phyloP scores from a whole-genome alignment of 2,888 invertebrate species.

The Erebia ligea region DNA sequence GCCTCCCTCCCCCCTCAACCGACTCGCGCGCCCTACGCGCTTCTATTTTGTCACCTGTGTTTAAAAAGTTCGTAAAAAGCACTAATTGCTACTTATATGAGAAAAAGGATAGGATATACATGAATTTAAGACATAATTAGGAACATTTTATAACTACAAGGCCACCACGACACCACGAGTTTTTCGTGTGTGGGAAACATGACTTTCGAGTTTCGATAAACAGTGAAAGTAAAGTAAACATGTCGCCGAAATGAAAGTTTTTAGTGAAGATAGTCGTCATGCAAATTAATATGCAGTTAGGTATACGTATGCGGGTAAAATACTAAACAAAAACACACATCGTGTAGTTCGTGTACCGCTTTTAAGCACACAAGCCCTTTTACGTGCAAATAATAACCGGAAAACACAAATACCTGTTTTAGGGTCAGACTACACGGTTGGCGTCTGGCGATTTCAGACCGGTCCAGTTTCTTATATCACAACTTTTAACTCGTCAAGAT shows the following conservation, averaged over 20 bases:
- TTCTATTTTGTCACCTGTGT: conserved; percentile 49
- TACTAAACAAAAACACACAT: conserved; percentile 7
- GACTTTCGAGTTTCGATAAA: conserved; percentile 18
- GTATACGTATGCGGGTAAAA: neutral
- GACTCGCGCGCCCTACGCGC: conserved; percentile 46
- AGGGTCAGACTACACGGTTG: neutral
- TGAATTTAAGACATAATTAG: neutral
- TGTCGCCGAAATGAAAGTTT: conserved; percentile 23
- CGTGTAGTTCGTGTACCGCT: conserved; percentile 2
- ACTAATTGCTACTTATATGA: conserved; percentile 2
- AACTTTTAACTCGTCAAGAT: neutral
- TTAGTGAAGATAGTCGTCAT: conserved; percentile 12
- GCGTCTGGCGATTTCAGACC: neutral
- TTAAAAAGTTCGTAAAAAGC: conserved; percentile 42
- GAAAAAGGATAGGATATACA: neutral
- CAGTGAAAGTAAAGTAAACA: conserved; percentile 20
- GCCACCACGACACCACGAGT: neutral
- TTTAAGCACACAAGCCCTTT: conserved; percentile 6
- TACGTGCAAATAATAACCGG: conserved; percentile 24
- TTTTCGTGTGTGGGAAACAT: neutral
- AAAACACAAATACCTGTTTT: conserved; percentile 31
- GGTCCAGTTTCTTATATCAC: neutral
- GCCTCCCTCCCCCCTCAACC: conserved; percentile 70
- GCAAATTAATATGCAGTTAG: conserved; percentile 25
- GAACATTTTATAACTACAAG: neutral